Conservation (phyloP, 2,113 vertebrate species). For the Bombycilla garrulus region DNA sequence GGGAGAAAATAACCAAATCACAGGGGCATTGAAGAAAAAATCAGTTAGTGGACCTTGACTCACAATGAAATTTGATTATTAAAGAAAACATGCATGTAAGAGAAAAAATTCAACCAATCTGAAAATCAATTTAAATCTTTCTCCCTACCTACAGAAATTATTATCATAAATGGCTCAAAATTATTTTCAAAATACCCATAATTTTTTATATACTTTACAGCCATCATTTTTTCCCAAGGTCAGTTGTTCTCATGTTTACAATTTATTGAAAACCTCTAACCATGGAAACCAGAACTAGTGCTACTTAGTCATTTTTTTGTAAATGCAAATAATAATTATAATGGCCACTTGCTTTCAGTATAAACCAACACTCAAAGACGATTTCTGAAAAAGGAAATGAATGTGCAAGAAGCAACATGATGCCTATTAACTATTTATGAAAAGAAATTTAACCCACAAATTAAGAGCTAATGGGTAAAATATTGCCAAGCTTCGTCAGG, state of each 20-base stretch:
- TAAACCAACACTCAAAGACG: constrained; percentile 5
- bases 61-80: background rate
- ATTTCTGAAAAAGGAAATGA: constrained; percentile 46
- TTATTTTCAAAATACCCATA: background rate
- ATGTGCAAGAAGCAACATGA: constrained; percentile 13
- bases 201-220: constrained; percentile 1
- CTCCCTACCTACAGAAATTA: background rate
- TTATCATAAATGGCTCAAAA: background rate
- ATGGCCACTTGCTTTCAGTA: constrained; percentile 32
- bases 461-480: constrained; percentile 57
- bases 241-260: background rate
- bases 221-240: background rate
- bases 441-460: constrained; percentile 46
- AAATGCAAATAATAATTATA: background rate
- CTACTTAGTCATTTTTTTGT: constrained; percentile 26
- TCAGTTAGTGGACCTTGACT: background rate
- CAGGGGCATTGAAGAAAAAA: background rate
- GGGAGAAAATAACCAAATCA: background rate
- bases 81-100: background rate
- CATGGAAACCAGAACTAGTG: constrained; percentile 25
- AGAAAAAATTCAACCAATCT: background rate
- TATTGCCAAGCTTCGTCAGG: constrained; percentile 24
- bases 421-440: constrained; percentile 60
- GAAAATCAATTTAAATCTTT: background rate
- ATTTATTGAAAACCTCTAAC: constrained; percentile 5